phyloP scores from a whole-genome alignment of 2,113 vertebrate genomes.

The Solenodon paradoxus region DNA sequence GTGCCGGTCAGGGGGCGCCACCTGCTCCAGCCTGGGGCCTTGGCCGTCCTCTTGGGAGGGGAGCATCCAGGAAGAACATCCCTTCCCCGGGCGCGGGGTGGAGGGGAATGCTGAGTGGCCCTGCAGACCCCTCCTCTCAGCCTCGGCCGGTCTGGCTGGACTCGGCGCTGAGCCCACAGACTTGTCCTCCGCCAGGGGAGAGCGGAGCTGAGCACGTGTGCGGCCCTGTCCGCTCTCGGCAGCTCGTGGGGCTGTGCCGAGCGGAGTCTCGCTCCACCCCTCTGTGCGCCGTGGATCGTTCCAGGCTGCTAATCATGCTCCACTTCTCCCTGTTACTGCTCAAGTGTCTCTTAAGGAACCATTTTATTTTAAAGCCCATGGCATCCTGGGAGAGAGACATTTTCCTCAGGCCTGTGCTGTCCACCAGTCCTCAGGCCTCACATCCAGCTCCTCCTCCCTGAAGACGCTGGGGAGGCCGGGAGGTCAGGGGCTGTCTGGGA shows the following conservation, averaged over 20 bases:
- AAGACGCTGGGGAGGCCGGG: not conserved
- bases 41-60: no score
- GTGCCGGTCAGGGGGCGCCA: not conserved
- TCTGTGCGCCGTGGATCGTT: not conserved
- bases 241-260: not conserved
- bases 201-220: no score
- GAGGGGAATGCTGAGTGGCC: no score
- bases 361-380: conserved; percentile 9
- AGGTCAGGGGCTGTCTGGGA: not conserved
- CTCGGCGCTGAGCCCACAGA: no score
- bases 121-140: no score
- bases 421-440: not conserved
- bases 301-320: not conserved
- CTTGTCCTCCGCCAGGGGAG: no score
- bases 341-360: not conserved
- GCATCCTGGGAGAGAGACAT: not conserved
- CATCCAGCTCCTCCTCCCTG: not conserved
- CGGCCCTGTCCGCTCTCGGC: not conserved
- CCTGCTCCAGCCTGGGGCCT: not conserved
- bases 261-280: not conserved
- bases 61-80: no score
- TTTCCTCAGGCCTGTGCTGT: not conserved
- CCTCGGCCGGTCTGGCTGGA: no score
- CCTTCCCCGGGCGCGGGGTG: no score
- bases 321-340: not conserved